phyloP scores from a whole-genome alignment of 2,113 vertebrate genomes.

The Pelusios castaneus region DNA sequence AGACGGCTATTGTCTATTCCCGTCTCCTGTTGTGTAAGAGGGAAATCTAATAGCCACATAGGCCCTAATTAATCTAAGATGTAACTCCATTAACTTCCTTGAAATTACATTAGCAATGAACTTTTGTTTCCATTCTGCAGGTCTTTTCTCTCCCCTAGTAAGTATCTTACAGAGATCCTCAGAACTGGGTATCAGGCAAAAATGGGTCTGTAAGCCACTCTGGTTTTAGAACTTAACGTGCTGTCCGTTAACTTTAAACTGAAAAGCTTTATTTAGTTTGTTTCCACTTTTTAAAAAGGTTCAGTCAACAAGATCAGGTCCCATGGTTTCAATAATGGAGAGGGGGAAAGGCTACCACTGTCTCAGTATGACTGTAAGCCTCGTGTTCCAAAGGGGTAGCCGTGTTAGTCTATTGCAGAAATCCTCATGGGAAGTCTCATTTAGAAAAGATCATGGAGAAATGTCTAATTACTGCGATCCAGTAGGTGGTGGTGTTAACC shows the following conservation, averaged over 20 bases:
- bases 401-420: too few species aligned
- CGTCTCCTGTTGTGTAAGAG: background rate
- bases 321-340: background rate
- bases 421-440: too few species aligned
- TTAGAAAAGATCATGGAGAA: background rate
- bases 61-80: background rate
- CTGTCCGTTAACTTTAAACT: background rate
- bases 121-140: too few species aligned
- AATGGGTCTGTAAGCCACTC: background rate
- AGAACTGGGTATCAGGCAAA: background rate
- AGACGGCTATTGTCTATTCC: background rate
- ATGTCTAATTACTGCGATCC: background rate
- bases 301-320: background rate
- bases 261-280: background rate
- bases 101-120: background rate
- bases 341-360: background rate
- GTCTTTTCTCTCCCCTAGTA: background rate
- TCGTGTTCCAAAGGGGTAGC: too few species aligned
- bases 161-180: background rate
- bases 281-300: background rate
- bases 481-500: conserved; percentile 8
- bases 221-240: background rate
- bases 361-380: background rate
- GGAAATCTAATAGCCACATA: background rate
- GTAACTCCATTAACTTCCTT: background rate